Conservation (phyloP, 2,888 invertebrate genomes). For the Eupeodes latifasciatus region DNA sequence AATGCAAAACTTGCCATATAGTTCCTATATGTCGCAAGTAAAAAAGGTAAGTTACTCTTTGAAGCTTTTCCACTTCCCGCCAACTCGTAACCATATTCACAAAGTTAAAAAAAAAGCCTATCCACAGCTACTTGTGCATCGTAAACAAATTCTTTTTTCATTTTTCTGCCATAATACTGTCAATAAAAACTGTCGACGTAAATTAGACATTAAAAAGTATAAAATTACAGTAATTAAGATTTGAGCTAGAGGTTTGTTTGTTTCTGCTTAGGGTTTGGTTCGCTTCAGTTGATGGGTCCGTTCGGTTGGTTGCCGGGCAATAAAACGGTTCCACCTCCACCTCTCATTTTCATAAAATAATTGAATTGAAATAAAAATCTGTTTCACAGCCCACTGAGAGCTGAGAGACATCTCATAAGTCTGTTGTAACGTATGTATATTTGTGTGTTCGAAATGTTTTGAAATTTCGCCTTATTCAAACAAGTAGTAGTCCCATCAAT, state of each 20-base stretch:
- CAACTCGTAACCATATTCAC: background rate
- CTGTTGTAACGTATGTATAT: too few species aligned
- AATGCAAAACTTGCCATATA: too few species aligned
- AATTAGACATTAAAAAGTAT: conserved; percentile 54
- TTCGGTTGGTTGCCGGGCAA: conserved; percentile 35
- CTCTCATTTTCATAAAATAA: conserved; percentile 43
- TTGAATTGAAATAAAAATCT: conserved; percentile 45
- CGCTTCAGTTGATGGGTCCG: background rate
- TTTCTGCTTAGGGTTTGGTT: background rate
- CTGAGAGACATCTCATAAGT: too few species aligned
- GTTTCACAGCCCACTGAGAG: background rate
- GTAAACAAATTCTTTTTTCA: conserved; percentile 59
- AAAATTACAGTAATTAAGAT: conserved; percentile 57
- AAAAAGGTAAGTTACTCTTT: background rate
- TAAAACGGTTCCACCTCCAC: conserved; percentile 62
- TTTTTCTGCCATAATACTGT: conserved; percentile 47
- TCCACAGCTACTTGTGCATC: conserved; percentile 6
- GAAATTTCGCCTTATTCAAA: conserved; percentile 45
- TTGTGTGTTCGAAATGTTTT: background rate
- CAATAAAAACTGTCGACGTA: conserved; percentile 63
- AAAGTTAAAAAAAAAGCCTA: background rate
- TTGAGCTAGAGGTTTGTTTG: conserved; percentile 24
- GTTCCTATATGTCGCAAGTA: too few species aligned
- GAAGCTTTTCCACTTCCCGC: conserved; percentile 1
- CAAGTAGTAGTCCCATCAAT: conserved; percentile 46